These are phyloP conservation scores for Ylistrum balloti DNA, from an alignment of 1,140 invertebrate genomes.

Conservation along the genomic window DNA sequence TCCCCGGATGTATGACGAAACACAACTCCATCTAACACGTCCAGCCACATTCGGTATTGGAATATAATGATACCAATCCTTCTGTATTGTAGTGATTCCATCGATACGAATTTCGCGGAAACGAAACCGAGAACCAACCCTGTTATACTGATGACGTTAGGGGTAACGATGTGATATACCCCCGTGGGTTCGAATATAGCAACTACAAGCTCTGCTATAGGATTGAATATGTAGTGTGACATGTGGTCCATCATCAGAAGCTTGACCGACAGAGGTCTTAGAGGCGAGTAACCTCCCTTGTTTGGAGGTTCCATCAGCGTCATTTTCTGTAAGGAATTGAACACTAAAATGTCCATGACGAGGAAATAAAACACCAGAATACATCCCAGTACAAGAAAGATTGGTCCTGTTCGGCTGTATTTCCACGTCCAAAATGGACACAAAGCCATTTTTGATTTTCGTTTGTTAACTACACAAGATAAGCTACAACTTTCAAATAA, in stretches of 20 bases:
- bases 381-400: not conserved
- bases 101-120: constrained; percentile 67
- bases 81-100: constrained; percentile 65
- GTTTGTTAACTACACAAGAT: not conserved
- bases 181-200: constrained; percentile 67
- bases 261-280: constrained; percentile 70
- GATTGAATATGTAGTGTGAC: constrained; percentile 67
- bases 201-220: constrained; percentile 71
- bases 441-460: not conserved
- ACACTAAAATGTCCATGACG: not conserved
- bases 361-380: not conserved
- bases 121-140: constrained; percentile 69
- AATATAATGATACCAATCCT: constrained; percentile 70
- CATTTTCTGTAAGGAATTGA: not conserved
- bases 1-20: constrained; percentile 63
- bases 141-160: constrained; percentile 72
- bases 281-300: constrained; percentile 59
- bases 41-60: constrained; percentile 72
- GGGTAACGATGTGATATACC: constrained; percentile 69
- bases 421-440: not conserved
- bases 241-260: constrained; percentile 73
- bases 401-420: not conserved
- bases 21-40: constrained; percentile 75
- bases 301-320: not conserved
- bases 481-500: not conserved